Conservation (phyloP, 2,113 vertebrate genomes). For the Gavia stellata region DNA sequence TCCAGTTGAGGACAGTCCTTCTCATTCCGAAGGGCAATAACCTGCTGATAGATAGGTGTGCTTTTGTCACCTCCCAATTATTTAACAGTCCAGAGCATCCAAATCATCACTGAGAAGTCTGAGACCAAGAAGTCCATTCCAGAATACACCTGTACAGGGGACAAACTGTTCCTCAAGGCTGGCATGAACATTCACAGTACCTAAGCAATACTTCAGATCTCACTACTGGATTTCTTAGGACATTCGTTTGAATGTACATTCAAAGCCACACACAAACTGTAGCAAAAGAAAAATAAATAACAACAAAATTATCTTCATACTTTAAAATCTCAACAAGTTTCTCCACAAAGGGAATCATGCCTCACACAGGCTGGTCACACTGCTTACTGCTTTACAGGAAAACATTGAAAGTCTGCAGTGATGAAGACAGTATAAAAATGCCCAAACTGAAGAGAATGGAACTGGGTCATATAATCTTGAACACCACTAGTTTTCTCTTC, state of each 20-base stretch:
- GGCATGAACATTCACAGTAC: not conserved
- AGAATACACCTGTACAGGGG: not conserved
- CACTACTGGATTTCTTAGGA: not conserved
- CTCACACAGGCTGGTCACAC: not conserved
- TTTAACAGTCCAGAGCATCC: not conserved
- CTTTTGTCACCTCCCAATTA: not conserved
- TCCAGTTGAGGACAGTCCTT: not conserved
- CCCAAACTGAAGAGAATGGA: not conserved
- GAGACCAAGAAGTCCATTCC: not conserved
- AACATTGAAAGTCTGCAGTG: not conserved
- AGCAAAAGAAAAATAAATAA: not conserved
- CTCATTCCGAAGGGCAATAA: not conserved
- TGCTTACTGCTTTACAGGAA: not conserved
- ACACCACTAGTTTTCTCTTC: not conserved
- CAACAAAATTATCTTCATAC: not conserved
- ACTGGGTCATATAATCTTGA: not conserved
- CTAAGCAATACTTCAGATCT: not conserved
- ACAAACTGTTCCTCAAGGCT: not conserved
- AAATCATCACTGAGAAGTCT: not conserved
- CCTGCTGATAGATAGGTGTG: not conserved
- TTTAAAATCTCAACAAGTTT: not conserved
- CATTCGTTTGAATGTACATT: not conserved
- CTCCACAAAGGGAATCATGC: not conserved
- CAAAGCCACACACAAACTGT: not conserved
- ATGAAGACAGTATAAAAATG: not conserved